phyloP scores from a whole-genome alignment of 1,140 invertebrate species.

The Melitaea cinxia region DNA sequence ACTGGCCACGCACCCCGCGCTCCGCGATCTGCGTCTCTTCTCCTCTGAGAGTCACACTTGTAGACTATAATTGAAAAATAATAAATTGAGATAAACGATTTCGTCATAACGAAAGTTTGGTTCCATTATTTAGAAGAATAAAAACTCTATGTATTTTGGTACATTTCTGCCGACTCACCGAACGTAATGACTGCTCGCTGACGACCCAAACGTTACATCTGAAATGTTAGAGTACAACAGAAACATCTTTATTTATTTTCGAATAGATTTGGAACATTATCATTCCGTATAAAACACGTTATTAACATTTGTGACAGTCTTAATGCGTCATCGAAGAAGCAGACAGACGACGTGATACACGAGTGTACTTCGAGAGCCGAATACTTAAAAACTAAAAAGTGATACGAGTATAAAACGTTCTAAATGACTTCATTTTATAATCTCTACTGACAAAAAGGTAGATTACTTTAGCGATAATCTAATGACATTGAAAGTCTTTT shows the following conservation, averaged over 20 bases:
- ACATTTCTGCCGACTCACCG: constrained; percentile 30
- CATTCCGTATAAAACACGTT: background rate
- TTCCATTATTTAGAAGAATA: background rate
- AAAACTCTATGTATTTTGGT: constrained; percentile 16
- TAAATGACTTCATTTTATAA: too few relatives aligned
- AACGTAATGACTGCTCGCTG: constrained; percentile 25
- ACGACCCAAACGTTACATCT: background rate
- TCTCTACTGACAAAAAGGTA: too few relatives aligned
- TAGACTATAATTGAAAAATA: constrained; percentile 2
- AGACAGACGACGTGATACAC: too few relatives aligned
- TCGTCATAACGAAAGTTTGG: background rate
- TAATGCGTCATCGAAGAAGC: background rate
- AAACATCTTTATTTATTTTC: constrained; percentile 1
- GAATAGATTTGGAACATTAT: background rate
- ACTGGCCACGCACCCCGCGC: constrained; percentile 13
- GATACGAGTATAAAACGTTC: too few relatives aligned
- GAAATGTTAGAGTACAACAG: too few relatives aligned
- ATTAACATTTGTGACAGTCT: background rate
- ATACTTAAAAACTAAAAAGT: too few relatives aligned
- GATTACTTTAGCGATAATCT: too few relatives aligned
- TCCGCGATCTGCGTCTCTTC: constrained; percentile 9
- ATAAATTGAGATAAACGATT: constrained; percentile 17
- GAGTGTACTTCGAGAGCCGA: too few relatives aligned
- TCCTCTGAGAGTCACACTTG: constrained; percentile 1
- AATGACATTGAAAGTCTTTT: too few relatives aligned